Conservation (phyloP, 2,113 vertebrate species). For the Ptyas mucosa region DNA sequence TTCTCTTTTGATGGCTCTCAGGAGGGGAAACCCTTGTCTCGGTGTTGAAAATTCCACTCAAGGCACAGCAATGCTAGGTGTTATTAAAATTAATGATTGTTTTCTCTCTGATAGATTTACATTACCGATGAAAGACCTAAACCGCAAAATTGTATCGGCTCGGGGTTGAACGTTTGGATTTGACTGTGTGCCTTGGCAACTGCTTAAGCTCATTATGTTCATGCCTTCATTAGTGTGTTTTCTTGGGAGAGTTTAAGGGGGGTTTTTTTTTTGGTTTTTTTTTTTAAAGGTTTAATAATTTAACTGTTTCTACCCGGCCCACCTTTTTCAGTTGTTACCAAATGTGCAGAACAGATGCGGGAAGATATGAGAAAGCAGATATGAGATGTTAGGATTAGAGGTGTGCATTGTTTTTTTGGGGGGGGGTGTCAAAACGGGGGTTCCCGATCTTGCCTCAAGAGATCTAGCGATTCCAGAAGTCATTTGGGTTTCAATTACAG, state of each 20-base stretch:
- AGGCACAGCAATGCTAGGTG: background rate
- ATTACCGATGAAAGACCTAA: background rate
- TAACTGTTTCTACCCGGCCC: background rate
- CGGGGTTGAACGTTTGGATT: background rate
- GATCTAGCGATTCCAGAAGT: background rate
- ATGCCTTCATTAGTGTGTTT: conserved; percentile 7
- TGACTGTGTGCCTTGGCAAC: conserved; percentile 14
- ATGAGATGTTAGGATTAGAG: background rate
- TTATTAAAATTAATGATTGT: background rate
- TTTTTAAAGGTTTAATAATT: background rate
- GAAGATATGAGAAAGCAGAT: background rate
- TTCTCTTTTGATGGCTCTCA: background rate
- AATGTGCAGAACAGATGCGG: background rate
- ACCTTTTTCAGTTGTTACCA: background rate
- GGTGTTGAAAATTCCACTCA: background rate
- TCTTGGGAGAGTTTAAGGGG: background rate
- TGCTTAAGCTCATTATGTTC: conserved; percentile 12
- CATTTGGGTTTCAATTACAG: background rate
- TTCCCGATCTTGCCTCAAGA: background rate
- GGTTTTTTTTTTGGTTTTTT: background rate
- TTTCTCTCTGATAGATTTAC: background rate
- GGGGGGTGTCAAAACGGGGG: background rate
- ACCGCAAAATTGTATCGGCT: conserved; percentile 14
- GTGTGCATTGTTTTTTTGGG: background rate
- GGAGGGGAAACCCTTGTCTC: background rate